Evolutionary conservation across 2,888 invertebrate genomes (phyloP), one percentile per base, ranked within the genome.

Genomic region (Crossocerus cetratus): DNA sequence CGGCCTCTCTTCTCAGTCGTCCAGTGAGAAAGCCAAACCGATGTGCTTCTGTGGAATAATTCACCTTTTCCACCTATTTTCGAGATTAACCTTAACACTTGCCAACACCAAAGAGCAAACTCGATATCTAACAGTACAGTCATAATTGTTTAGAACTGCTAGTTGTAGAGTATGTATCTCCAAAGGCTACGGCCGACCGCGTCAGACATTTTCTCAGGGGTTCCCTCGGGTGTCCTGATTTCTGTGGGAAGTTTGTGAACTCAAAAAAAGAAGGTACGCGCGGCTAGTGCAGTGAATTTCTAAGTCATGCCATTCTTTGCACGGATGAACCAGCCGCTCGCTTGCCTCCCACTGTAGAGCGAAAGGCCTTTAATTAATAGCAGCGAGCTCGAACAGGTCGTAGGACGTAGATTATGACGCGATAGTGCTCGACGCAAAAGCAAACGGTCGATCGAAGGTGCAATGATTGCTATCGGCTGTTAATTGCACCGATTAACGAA

Each of bases 401-500:
- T 69, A 54, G 65, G n/a, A 23, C 69, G 60, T 54, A 80, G 79
- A 80, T 80, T 61, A 57, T 45, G 65, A 65, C 65, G 54, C 74
- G 79, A 80, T 80, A 80, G 53, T 63, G 56, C 53, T 54, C 56
- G 21, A 61, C 64, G 69, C 56, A 62, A 16, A 80, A 72, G 69
- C 58, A 66, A 53, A 66, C 65, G 63, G 55, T 56, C 61, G 69
- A 69, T 58, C 61, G 62, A 42, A 20, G 54, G 59, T 14, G 43
- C 64, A 59, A 44, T 54, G 77, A 82, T 82, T 66, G 53, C 69
- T 77, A 78, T 83, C 82, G 78, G 43, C 78, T 68, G 75, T 83
- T 82, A 82, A 82, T 80, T 77, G 75, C 57, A 23, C 64, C 74
- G 83, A 82, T 82, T 80, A 82, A 82, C 76, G 78, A 65, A 70